These are phyloP conservation scores for Liparis tanakae DNA, from an alignment of 2,797 vertebrate genomes.

Conservation along the genomic window DNA sequence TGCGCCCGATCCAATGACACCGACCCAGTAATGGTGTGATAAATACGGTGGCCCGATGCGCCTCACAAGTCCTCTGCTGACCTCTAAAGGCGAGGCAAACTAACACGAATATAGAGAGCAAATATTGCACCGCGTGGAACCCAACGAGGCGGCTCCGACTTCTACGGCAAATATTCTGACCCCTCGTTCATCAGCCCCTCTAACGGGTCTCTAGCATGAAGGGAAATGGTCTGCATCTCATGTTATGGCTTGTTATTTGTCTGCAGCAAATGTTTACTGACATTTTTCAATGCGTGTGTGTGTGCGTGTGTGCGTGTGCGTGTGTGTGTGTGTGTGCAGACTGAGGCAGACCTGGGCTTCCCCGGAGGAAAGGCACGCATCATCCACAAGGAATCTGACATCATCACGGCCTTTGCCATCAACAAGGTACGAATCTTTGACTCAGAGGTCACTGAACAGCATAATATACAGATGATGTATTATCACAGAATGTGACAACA, in stretches of 20 bases:
- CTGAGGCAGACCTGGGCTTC: constrained; percentile 86
- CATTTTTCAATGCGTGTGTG: constrained; percentile 5
- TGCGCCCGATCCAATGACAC: constrained; percentile 41
- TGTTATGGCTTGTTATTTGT: constrained; percentile 42
- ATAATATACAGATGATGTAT: background rate
- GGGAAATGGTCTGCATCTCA: constrained; percentile 34
- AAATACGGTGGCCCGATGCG: constrained; percentile 38
- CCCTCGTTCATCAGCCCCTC: constrained; percentile 33
- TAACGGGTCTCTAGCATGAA: constrained; percentile 33
- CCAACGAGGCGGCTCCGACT: constrained; percentile 14
- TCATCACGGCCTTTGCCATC: constrained; percentile 98
- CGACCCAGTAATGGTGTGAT: constrained; percentile 49
- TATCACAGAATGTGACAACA: background rate
- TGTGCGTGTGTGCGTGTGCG: background rate
- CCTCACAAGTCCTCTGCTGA: constrained; percentile 36
- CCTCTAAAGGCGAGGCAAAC: constrained; percentile 28
- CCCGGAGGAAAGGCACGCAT: constrained; percentile 93
- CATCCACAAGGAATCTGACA: constrained; percentile 98
- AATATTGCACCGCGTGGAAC: constrained; percentile 10
- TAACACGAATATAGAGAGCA: constrained; percentile 14
- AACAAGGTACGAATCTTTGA: constrained; percentile 88
- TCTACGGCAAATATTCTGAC: constrained; percentile 33
- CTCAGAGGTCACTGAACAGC: constrained; percentile 16
- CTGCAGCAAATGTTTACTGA: constrained; percentile 36
- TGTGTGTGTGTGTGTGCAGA: constrained; percentile 74